phyloP scores from a whole-genome alignment of 2,113 vertebrate species.

The Siphamia tubifer region DNA sequence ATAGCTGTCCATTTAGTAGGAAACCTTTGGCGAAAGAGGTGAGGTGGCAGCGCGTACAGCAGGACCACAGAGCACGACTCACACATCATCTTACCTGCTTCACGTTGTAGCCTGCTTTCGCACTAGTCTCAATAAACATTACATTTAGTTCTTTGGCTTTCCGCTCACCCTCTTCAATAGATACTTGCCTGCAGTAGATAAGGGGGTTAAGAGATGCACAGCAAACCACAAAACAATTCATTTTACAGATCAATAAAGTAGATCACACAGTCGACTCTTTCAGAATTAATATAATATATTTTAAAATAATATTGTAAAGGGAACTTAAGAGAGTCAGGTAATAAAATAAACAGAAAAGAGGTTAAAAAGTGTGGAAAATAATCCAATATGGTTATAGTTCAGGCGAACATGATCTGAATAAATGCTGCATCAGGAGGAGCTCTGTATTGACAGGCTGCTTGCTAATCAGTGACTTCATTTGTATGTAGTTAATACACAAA shows the following conservation, averaged over 20 bases:
- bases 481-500: constrained; percentile 8
- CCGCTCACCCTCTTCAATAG: constrained; percentile 98
- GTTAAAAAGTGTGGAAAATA: neutral
- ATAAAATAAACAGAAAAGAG: no score
- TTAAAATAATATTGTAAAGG: no score
- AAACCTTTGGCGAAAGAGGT: constrained; percentile 19
- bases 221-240: constrained; percentile 1
- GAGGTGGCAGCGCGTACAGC: constrained; percentile 47
- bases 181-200: constrained; percentile 91
- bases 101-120: constrained; percentile 99
- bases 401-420: neutral
- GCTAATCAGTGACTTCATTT: constrained; percentile 50
- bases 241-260: neutral
- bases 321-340: no score
- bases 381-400: neutral
- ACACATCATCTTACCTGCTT: constrained; percentile 90
- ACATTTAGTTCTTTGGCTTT: constrained; percentile 99
- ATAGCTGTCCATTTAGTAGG: neutral
- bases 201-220: constrained; percentile 58
- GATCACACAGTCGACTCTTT: neutral
- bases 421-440: neutral
- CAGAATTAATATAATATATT: neutral
- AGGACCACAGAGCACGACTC: constrained; percentile 56
- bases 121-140: constrained; percentile 99
- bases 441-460: constrained; percentile 20